These are phyloP conservation scores for Cryptotermes secundus DNA, from an alignment of 1,140 invertebrate genomes.

Conservation along the genomic window DNA sequence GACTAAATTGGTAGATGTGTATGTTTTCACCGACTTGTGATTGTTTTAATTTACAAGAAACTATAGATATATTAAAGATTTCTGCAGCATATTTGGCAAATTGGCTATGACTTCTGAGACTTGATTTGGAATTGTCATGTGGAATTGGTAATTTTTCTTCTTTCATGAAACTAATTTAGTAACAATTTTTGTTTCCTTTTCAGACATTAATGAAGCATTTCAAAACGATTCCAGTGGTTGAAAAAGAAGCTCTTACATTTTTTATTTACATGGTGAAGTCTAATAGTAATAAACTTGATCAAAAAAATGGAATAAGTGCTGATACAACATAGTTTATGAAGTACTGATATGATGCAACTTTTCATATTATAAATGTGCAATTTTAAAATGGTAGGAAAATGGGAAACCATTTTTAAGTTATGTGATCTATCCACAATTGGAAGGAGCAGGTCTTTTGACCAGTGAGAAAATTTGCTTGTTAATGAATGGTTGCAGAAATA, in stretches of 20 bases:
- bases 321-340: constrained; percentile 28
- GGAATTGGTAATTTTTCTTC: too few species aligned
- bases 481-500: not conserved
- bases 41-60: too few species aligned
- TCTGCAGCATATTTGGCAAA: too few species aligned
- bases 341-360: not conserved
- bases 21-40: too few species aligned
- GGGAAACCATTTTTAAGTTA: not conserved
- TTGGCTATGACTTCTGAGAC: too few species aligned
- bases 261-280: constrained; percentile 97
- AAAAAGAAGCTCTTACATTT: constrained; percentile 93
- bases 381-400: not conserved
- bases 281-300: constrained; percentile 89
- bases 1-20: too few species aligned
- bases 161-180: not conserved
- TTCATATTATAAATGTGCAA: not conserved
- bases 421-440: not conserved
- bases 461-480: not conserved
- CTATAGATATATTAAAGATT: too few species aligned
- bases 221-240: constrained; percentile 87
- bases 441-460: not conserved
- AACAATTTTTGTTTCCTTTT: constrained; percentile 39
- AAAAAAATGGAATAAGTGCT: constrained; percentile 70
- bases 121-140: not conserved
- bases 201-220: constrained; percentile 93